Evolutionary conservation across 2,113 vertebrate genomes (phyloP).

Genomic region (Syrrhaptes paradoxus): DNA sequence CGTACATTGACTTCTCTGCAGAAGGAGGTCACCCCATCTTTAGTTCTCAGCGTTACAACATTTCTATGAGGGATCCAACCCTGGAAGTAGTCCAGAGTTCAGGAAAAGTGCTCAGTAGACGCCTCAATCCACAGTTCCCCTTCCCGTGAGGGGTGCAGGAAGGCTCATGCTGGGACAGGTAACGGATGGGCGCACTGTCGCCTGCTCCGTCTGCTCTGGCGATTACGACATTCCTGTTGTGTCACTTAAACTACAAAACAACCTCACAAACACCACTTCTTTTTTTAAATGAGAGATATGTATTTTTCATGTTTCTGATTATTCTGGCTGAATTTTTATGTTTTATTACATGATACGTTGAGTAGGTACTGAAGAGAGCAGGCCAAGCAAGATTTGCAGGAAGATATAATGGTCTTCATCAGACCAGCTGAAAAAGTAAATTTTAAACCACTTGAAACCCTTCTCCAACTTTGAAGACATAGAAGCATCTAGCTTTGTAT

Average conservation of each 20-base stretch:
- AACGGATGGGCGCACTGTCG: neutral
- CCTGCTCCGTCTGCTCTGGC: neutral
- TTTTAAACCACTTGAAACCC: neutral
- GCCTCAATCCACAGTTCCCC: neutral
- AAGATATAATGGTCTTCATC: neutral
- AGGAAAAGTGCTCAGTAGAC: neutral
- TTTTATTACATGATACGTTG: neutral
- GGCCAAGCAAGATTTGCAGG: rapidly evolving
- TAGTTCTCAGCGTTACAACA: neutral
- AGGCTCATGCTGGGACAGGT: too few relatives aligned
- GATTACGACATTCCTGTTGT: rapidly evolving
- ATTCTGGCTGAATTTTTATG: neutral
- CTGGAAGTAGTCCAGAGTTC: neutral
- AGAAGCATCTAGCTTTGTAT: neutral
- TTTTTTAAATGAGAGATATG: too few relatives aligned
- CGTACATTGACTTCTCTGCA: neutral
- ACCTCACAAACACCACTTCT: rapidly evolving
- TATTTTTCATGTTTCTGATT: neutral
- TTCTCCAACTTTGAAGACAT: neutral
- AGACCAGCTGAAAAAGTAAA: neutral
- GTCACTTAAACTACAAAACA: neutral
- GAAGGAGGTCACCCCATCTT: neutral
- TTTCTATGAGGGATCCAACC: neutral
- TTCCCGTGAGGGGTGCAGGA: neutral
- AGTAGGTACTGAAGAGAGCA: neutral